A percentile compares a stretch with the other conserved stretches of the same genome.
These are phyloP conservation scores for Leptopilina drosophilae DNA, from an alignment of 2,888 invertebrate species.

Conservation along the genomic window DNA sequence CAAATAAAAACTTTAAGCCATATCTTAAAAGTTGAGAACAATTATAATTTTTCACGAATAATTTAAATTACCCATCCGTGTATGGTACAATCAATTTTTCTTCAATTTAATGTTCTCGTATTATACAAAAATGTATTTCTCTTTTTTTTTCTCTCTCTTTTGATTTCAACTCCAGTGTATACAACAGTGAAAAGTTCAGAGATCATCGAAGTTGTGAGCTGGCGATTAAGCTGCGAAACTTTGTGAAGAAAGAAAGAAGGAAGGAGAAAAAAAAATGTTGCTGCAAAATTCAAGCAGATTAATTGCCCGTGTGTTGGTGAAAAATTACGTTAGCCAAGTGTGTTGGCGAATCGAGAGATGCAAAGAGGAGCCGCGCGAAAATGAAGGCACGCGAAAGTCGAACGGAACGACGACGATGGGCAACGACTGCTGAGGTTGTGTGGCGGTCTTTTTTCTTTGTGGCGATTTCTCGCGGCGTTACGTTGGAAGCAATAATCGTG, in stretches of 20 bases:
- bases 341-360: conserved; percentile 30
- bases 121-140: too few relatives aligned
- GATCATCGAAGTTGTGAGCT: conserved; percentile 1
- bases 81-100: too few relatives aligned
- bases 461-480: conserved; percentile 16
- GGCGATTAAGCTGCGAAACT: conserved; percentile 17
- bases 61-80: too few relatives aligned
- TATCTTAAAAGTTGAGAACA: too few relatives aligned
- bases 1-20: too few relatives aligned
- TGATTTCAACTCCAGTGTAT: too few relatives aligned
- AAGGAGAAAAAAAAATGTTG: not conserved
- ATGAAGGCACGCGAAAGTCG: conserved; percentile 31
- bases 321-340: conserved; percentile 27
- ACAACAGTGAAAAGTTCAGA: not conserved
- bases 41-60: too few relatives aligned
- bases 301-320: conserved; percentile 23
- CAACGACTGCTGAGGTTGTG: not conserved
- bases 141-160: too few relatives aligned
- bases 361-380: conserved; percentile 27
- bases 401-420: not conserved
- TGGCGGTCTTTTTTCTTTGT: conserved; percentile 23
- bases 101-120: too few relatives aligned
- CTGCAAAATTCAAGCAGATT: conserved; percentile 8
- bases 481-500: conserved; percentile 34
- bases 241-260: too few relatives aligned